phyloP scores from a whole-genome alignment of 1,140 invertebrate genomes.

The Palaemon carinicauda region DNA sequence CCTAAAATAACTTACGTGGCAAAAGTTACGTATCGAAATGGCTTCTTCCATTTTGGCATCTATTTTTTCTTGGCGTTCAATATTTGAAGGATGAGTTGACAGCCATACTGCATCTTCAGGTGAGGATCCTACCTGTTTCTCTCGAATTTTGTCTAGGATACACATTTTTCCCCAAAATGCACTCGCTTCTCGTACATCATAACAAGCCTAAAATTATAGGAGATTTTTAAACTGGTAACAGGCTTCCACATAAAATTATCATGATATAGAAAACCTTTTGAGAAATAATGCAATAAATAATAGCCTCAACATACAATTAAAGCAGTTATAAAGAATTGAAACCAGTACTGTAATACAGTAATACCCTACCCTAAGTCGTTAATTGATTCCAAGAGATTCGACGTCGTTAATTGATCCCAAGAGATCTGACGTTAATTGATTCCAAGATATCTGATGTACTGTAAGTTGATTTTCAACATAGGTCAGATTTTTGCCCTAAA shows the following conservation, averaged over 20 bases:
- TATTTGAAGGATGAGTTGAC: slow-evolving; percentile 73
- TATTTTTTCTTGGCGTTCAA: slow-evolving; percentile 67
- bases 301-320: too few relatives aligned
- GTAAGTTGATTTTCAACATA: too few relatives aligned
- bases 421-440: too few relatives aligned
- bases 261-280: neutral
- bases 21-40: neutral
- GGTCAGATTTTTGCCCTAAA: too few relatives aligned
- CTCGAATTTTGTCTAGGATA: slow-evolving; percentile 62
- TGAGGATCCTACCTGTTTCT: slow-evolving; percentile 28
- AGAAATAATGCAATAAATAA: neutral
- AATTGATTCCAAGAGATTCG: too few relatives aligned
- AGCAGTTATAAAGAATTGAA: neutral
- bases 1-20: slow-evolving; percentile 10
- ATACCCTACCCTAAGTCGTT: too few relatives aligned
- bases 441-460: too few relatives aligned
- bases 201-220: slow-evolving; percentile 71
- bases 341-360: neutral
- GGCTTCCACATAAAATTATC: too few relatives aligned
- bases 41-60: slow-evolving; percentile 66
- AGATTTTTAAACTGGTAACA: neutral
- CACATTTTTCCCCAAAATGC: slow-evolving; percentile 72
- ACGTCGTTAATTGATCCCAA: too few relatives aligned
- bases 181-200: slow-evolving; percentile 72
- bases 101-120: slow-evolving; percentile 67